These are phyloP conservation scores for Callyntrura sp. DNA, from an alignment of 2,888 invertebrate genomes.

Conservation along the genomic window DNA sequence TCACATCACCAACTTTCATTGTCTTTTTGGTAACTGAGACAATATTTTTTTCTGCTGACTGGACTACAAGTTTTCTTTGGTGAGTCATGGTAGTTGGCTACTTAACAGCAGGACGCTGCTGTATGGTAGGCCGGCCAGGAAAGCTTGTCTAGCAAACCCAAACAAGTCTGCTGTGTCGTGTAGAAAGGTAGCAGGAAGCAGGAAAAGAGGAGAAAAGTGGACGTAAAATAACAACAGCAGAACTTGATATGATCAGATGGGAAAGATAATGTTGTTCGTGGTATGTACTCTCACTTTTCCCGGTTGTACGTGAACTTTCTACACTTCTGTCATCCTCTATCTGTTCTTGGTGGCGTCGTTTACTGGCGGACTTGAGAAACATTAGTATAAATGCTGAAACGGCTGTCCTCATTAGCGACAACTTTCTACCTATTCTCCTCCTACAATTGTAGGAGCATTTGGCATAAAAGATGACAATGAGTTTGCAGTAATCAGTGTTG, in stretches of 20 bases:
- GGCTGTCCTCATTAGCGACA: too few species aligned
- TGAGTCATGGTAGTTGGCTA: constrained; percentile 17
- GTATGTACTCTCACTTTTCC: background rate
- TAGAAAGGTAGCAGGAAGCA: constrained; percentile 8
- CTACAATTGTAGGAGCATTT: background rate
- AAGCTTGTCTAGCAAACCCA: background rate
- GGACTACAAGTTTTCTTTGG: constrained; percentile 17
- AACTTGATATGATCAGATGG: constrained; percentile 43
- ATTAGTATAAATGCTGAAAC: too few species aligned
- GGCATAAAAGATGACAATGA: background rate
- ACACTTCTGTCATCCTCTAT: background rate
- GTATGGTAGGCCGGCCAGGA: background rate
- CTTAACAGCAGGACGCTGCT: constrained; percentile 14
- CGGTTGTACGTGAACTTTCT: constrained; percentile 18
- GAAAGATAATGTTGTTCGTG: constrained; percentile 18
- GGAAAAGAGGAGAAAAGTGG: constrained; percentile 31
- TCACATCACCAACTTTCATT: constrained; percentile 49
- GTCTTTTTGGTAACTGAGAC: constrained; percentile 58
- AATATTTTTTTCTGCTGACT: constrained; percentile 71
- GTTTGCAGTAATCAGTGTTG: background rate
- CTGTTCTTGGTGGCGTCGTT: background rate
- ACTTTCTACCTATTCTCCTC: too few species aligned
- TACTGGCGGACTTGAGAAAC: too few species aligned
- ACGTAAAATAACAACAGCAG: constrained; percentile 51
- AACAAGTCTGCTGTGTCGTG: constrained; percentile 19